Evolutionary conservation across 2,797 vertebrate genomes (phyloP).

Genomic region (Acanthornis magna): DNA sequence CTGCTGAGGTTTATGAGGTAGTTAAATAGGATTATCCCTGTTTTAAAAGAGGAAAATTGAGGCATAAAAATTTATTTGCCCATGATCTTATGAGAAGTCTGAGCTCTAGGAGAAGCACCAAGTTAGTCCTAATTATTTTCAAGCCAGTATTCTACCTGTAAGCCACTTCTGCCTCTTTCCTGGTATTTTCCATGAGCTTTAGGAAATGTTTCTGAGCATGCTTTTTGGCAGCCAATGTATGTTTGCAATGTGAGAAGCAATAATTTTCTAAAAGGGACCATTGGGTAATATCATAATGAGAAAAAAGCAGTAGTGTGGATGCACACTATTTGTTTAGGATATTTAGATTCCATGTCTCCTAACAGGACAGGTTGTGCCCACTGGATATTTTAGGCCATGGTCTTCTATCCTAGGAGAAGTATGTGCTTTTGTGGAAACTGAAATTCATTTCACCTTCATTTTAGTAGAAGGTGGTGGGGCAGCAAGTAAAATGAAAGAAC

Average conservation of each 20-base stretch:
- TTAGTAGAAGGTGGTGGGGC: not conserved
- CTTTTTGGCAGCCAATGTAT: not conserved
- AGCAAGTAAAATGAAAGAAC: not conserved
- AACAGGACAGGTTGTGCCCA: not conserved
- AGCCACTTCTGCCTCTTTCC: not conserved
- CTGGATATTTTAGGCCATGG: not conserved
- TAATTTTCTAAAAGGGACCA: not conserved
- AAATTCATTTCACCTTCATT: not conserved
- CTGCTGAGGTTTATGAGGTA: not conserved
- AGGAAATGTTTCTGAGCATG: not conserved
- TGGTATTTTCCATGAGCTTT: not conserved
- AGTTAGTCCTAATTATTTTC: not conserved
- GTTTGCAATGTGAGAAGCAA: not conserved
- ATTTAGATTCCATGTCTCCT: not conserved
- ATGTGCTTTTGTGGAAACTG: not conserved
- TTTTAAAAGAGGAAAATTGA: not conserved
- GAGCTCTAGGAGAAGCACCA: not conserved
- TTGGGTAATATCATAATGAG: not conserved
- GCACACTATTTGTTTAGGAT: not conserved
- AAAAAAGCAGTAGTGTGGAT: not conserved
- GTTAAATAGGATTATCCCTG: not conserved
- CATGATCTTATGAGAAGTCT: not conserved
- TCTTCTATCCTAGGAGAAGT: not conserved
- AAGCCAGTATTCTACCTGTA: not conserved
- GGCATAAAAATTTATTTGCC: slow-evolving; percentile 1